phyloP scores from a whole-genome alignment of 35 echinoderm and acorn worm species.

The Apostichopus japonicus region DNA sequence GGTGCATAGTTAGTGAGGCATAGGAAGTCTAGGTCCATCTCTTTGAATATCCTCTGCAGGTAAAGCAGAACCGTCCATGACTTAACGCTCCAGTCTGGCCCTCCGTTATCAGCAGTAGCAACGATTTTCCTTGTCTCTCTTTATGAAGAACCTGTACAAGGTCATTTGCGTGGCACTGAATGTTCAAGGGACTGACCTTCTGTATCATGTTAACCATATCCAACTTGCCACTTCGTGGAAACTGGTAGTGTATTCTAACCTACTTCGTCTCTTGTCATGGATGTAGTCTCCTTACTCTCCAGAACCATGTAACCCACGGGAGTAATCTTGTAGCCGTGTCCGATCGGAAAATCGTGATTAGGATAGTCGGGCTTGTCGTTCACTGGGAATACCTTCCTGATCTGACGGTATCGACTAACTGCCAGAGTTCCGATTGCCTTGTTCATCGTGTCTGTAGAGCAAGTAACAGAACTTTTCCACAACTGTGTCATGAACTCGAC shows the following conservation, averaged over 20 bases:
- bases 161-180: constrained; percentile 34
- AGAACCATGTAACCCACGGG: constrained; percentile 38
- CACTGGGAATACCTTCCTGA: neutral
- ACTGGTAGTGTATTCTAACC: constrained; percentile 27
- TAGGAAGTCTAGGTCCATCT: constrained; percentile 5
- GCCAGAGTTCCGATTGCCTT: too few species aligned
- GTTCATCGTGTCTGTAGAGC: too few species aligned
- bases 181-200: neutral
- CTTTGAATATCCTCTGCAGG: constrained; percentile 8
- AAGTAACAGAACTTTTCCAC: too few species aligned
- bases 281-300: neutral
- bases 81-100: constrained; percentile 50
- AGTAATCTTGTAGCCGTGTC: constrained; percentile 45
- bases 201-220: constrained; percentile 21
- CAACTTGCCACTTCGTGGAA: neutral
- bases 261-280: neutral
- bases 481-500: neutral
- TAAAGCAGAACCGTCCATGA: constrained; percentile 43
- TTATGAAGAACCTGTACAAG: neutral
- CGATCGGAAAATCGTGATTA: constrained; percentile 53
- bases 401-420: too few species aligned
- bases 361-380: constrained; percentile 20
- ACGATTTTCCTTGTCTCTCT: neutral
- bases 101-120: neutral
- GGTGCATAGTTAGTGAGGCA: neutral